These are phyloP conservation scores for Cordylochernes scorpioides DNA, from an alignment of 2,888 invertebrate genomes.

Conservation along the genomic window DNA sequence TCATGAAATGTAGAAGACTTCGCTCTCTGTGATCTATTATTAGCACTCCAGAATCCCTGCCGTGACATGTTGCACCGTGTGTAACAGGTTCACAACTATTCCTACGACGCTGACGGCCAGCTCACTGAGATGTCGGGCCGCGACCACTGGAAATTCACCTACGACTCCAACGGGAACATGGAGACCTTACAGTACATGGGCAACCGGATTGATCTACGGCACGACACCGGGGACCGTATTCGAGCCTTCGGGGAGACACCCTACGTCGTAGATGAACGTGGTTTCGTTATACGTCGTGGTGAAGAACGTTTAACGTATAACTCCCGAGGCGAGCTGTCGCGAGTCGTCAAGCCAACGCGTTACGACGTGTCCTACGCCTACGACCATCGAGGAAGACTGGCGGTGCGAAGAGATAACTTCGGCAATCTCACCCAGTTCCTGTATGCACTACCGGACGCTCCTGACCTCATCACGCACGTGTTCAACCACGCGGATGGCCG, in stretches of 20 bases:
- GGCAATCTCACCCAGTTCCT: conserved; percentile 80
- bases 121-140: conserved; percentile 58
- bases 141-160: conserved; percentile 60
- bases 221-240: conserved; percentile 73
- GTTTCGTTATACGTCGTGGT: conserved; percentile 71
- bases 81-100: conserved; percentile 52
- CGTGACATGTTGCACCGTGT: too few relatives aligned
- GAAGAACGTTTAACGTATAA: conserved; percentile 80
- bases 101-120: conserved; percentile 81
- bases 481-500: conserved; percentile 60
- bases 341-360: conserved; percentile 50
- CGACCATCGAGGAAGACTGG: conserved; percentile 58
- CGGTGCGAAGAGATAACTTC: conserved; percentile 66
- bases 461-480: conserved; percentile 58
- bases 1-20: too few relatives aligned
- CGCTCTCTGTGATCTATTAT: too few relatives aligned
- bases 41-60: too few relatives aligned
- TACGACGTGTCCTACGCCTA: conserved; percentile 84
- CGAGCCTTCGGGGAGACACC: conserved; percentile 67
- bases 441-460: conserved; percentile 57
- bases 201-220: conserved; percentile 22
- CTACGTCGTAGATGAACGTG: conserved; percentile 62
- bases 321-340: conserved; percentile 63
- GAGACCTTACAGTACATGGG: conserved; percentile 32
- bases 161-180: conserved; percentile 79